Percentiles rank a stretch among this genome's conserved stretches.
These are phyloP conservation scores for Drosophila eugracilis DNA, from an alignment of 1,140 invertebrate genomes.

Conservation along the genomic window DNA sequence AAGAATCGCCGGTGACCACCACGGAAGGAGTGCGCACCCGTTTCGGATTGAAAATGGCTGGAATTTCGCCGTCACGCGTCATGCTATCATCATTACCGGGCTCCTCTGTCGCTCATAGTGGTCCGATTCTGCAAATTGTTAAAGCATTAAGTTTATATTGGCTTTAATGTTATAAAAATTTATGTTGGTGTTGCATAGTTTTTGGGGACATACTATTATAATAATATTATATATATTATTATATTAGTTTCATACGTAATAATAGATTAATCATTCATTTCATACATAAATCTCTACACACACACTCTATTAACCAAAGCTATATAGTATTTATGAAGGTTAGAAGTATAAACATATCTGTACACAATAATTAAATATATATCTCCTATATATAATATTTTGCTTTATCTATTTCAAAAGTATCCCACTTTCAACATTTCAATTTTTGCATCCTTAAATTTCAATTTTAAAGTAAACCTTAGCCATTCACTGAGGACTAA, in stretches of 20 bases:
- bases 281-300: neutral
- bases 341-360: too few relatives aligned
- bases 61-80: constrained; percentile 88
- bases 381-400: too few relatives aligned
- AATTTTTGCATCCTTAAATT: neutral
- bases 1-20: constrained; percentile 88
- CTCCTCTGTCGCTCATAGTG: constrained; percentile 61
- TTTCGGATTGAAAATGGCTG: constrained; percentile 91
- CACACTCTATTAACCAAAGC: too few relatives aligned
- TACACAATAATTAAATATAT: too few relatives aligned
- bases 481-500: constrained; percentile 6
- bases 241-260: neutral
- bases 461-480: neutral
- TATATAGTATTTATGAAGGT: too few relatives aligned
- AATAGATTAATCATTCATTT: too few relatives aligned
- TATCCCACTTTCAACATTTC: too few relatives aligned
- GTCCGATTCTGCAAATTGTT: constrained; percentile 11
- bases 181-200: neutral
- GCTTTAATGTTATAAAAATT: too few relatives aligned
- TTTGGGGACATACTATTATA: neutral
- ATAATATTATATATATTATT: neutral
- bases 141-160: neutral
- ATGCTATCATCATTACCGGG: constrained; percentile 64
- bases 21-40: constrained; percentile 89
- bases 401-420: too few relatives aligned